Base-by-base conservation (phyloP, 2,888 invertebrate genomes). In the Chirona hameri region DNA sequence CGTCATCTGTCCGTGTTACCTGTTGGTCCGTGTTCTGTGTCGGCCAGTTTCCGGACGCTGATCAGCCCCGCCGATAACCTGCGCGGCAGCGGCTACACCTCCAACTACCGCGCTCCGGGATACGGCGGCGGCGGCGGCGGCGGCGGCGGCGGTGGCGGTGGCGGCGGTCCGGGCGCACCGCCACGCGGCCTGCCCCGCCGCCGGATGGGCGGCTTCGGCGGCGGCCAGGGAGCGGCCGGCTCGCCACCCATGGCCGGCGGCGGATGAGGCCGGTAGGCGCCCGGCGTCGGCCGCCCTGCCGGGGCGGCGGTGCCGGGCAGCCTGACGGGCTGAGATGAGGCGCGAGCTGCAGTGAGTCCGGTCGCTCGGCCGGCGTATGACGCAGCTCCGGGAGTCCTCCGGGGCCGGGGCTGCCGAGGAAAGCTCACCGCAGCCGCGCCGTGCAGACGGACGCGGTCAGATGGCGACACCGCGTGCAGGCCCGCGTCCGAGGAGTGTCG, bases 171-270 rank as follows among this genome's bases (percentile, higher is more conserved):
- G 46, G 76, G 76, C 76, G 76, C 7, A 0, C 29, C n/a, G 29
- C 69, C 69, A 2, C 14, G 29, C 14, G 29, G 69, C 29, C 7
- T 21, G 46, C 76, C 76, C 46, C 76, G 76, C 76, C 76, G 76
- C 76, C 76, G 76, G 7, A 76, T 76, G 76, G 76, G 76, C 39
- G 76, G 76, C 76, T 76, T 76, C 76, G 9, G 76, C 24, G 3
- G 39, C 76, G 76, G 76, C 21, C 76, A 18, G 46, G 76, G 76
- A 24, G 76, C 46, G 39, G 76, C 76, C 46, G 76, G 76, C 24
- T 24, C 76, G 76, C 76, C 76, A 21, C 76, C 76, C 46, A 76
- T 76, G 76, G 76, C 76, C 46, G 76, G 76, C 9, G 76, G 76
- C 39, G 76, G 76, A 9, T 76, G 76, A 76, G 76, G 76, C 24